Evolutionary conservation across 2,797 vertebrate genomes (phyloP).

Genomic region (Gadopsis bispinosus): DNA sequence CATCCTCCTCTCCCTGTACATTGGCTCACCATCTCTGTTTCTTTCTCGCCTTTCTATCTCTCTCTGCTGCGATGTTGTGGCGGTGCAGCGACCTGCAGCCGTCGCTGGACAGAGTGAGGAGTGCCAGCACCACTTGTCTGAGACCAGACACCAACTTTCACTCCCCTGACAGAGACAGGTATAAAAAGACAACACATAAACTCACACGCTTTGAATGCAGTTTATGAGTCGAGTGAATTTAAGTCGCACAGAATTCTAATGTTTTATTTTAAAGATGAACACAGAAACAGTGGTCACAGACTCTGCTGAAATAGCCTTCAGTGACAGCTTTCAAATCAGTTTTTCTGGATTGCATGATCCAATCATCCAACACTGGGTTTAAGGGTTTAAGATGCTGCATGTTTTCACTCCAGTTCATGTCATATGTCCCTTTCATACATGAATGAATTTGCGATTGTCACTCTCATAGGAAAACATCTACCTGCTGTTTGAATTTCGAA

Average conservation of each 20-base stretch:
- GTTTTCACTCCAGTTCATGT: conserved; percentile 40
- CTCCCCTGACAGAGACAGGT: conserved; percentile 98
- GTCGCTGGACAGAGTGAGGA: conserved; percentile 97
- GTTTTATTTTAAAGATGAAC: not conserved
- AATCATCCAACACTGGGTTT: conserved; percentile 18
- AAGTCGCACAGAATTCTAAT: not conserved
- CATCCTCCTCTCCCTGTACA: conserved; percentile 31
- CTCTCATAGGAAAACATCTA: not conserved
- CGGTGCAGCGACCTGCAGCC: conserved; percentile 97
- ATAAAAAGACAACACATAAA: conserved; percentile 64
- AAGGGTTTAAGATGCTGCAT: conserved; percentile 25
- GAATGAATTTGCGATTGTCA: conserved; percentile 6
- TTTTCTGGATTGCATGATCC: conserved; percentile 13
- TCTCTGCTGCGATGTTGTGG: conserved; percentile 84
- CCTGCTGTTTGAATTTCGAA: conserved; percentile 1
- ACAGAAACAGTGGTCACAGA: not conserved
- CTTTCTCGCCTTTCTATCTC: conserved; percentile 25
- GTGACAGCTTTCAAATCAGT: not conserved
- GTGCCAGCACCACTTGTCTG: conserved; percentile 99
- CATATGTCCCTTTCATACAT: conserved; percentile 42
- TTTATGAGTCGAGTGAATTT: not conserved
- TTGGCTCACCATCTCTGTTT: conserved; percentile 31
- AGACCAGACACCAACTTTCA: conserved; percentile 97
- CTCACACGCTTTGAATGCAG: conserved; percentile 1
- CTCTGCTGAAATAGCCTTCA: not conserved